Percentiles rank a stretch among this genome's conserved stretches.
Conservation (phyloP, 1,140 invertebrate species). For the Tachypleus tridentatus region DNA sequence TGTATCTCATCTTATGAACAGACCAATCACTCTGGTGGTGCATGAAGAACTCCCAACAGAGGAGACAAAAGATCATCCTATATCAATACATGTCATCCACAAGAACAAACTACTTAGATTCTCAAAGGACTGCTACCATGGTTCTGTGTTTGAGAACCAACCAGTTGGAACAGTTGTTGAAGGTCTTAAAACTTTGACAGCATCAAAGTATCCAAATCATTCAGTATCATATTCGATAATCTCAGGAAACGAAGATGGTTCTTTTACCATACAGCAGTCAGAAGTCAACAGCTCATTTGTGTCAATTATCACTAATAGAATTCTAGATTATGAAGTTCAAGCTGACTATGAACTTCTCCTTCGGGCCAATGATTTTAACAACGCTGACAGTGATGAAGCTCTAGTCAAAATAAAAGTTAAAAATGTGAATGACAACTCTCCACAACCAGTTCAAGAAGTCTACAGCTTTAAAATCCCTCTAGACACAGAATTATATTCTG, state of each 20-base stretch:
- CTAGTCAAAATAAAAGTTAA: constrained; percentile 56
- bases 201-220: constrained; percentile 46
- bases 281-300: constrained; percentile 38
- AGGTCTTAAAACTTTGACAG: constrained; percentile 36
- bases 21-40: constrained; percentile 62
- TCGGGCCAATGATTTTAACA: constrained; percentile 57
- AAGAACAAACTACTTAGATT: constrained; percentile 64
- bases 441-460: constrained; percentile 57
- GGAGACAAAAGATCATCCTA: constrained; percentile 58
- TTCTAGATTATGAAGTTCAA: constrained; percentile 57
- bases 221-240: constrained; percentile 59
- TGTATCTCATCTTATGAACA: constrained; percentile 60
- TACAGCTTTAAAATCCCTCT: constrained; percentile 61
- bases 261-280: constrained; percentile 34
- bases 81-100: constrained; percentile 70
- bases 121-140: constrained; percentile 49
- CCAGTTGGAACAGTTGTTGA: constrained; percentile 52
- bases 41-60: constrained; percentile 59
- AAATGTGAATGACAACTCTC: constrained; percentile 84
- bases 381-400: constrained; percentile 56
- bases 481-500: constrained; percentile 52
- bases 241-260: constrained; percentile 39
- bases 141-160: constrained; percentile 57
- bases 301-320: constrained; percentile 53
- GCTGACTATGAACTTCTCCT: constrained; percentile 55